Base-by-base conservation (phyloP, 2,797 vertebrate species). In the Cheirogaleus major region DNA sequence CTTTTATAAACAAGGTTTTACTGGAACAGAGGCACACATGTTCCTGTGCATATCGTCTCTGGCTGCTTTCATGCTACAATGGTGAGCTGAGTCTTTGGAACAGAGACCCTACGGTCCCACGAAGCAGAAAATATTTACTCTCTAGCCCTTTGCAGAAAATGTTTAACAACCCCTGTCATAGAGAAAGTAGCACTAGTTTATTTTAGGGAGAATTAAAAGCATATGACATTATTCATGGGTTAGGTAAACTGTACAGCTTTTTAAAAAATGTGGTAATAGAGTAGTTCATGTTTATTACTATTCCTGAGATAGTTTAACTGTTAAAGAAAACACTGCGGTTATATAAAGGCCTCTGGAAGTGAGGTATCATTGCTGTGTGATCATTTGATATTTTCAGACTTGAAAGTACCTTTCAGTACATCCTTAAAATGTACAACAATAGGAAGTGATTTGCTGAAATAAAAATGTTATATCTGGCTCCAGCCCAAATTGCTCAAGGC, bases 391-490 rank as follows among this genome's bases (percentile, higher is more conserved):
- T 87, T 98, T 96, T 95, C 89, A 96, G 85, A 97, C 78, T 94
- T 89, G 96, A 98, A 97, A 98, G 90, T 50, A 96, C 15, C 11
- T 97, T 98, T 98, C 93, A 89, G 45, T 95, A 93, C 93, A 95
- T 97, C 87, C 88, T 97, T 98, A 97, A 81, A 96, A 96, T 22
- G 87, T 91, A 95, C 63, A 96, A 97, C 43, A 98, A 95, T 69
- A 93, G 94, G 85, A 98, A 98, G 92, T 96, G 97, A 97, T 98
- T 97, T 97, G 72, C 75, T 95, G 93, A 98, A 98, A 87, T 97
- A 87, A 98, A 98, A 98, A 95, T 97, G 98, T 98, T 98, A 97
- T 92, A 91, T 59, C 92, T 98, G 97, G 96, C 95, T 75, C 55
- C 55, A 57, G 22, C 67, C 97, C 97, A 98, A 98, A 98, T 82